A percentile compares a stretch with the other conserved stretches of the same genome.
These are phyloP conservation scores for Euwallacea similis DNA, from an alignment of 1,140 invertebrate genomes.

Conservation along the genomic window DNA sequence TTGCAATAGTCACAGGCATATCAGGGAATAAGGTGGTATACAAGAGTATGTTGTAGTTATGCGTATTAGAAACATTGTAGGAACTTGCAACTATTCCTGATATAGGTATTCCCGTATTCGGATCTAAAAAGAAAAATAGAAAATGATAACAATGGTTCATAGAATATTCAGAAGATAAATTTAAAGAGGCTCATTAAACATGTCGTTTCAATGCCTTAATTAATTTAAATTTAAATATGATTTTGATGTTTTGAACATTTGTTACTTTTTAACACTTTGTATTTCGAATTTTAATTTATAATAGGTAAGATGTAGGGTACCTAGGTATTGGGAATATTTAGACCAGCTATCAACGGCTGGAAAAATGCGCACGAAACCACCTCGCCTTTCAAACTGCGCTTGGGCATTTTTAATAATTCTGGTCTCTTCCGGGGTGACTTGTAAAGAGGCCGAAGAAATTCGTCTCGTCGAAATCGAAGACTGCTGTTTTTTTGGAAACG, in stretches of 20 bases:
- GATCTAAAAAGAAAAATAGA: conserved; percentile 57
- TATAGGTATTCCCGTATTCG: conserved; percentile 70
- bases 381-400: conserved; percentile 81
- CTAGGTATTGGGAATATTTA: conserved; percentile 73
- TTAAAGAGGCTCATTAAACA: neutral
- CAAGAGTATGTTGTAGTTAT: conserved; percentile 81
- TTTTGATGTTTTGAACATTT: too few species aligned
- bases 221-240: neutral
- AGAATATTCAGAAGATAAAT: neutral
- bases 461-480: conserved; percentile 45
- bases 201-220: neutral
- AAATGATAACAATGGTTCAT: neutral
- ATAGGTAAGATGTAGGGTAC: conserved; percentile 49
- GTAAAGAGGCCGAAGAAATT: conserved; percentile 47
- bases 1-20: conserved; percentile 49
- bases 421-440: conserved; percentile 76
- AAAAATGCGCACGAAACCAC: conserved; percentile 91
- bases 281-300: neutral
- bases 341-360: conserved; percentile 86
- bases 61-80: conserved; percentile 61
- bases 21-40: conserved; percentile 77
- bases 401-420: conserved; percentile 74
- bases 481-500: conserved; percentile 49
- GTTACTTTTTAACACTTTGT: too few species aligned
- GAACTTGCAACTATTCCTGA: conserved; percentile 63